Conservation (phyloP, 2,888 invertebrate species). For the Chrysodeixis includens region DNA sequence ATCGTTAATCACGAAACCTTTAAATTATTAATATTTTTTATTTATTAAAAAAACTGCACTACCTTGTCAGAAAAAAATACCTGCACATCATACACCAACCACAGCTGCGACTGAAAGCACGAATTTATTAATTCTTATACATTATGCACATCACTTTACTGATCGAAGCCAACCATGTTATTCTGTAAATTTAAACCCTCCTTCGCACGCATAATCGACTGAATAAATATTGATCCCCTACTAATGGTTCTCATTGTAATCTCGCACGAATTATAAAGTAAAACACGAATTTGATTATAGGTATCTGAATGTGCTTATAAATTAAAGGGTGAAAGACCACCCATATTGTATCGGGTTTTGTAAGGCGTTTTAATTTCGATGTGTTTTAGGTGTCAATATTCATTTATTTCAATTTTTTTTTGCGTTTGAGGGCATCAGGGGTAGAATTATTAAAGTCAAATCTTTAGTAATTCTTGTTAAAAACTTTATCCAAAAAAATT, state of each 20-base stretch:
- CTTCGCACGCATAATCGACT: constrained; percentile 78
- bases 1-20: no score
- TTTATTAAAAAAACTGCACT: no score
- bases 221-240: constrained; percentile 70
- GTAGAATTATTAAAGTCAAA: no score
- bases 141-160: constrained; percentile 48
- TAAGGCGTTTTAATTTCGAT: neutral
- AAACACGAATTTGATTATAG: neutral
- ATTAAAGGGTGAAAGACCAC: neutral
- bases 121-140: constrained; percentile 47
- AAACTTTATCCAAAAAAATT: no score
- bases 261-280: neutral
- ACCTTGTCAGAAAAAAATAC: neutral
- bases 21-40: no score
- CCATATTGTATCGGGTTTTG: neutral
- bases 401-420: neutral
- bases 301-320: neutral
- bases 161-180: constrained; percentile 67
- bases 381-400: neutral
- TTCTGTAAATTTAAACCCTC: constrained; percentile 80
- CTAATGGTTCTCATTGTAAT: constrained; percentile 49
- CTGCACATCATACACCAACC: constrained; percentile 11
- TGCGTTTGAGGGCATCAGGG: no score
- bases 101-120: constrained; percentile 42
- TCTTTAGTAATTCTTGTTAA: no score